These are phyloP conservation scores for Thalassarche chlororhynchos DNA, from an alignment of 2,113 vertebrate genomes.

Conservation along the genomic window DNA sequence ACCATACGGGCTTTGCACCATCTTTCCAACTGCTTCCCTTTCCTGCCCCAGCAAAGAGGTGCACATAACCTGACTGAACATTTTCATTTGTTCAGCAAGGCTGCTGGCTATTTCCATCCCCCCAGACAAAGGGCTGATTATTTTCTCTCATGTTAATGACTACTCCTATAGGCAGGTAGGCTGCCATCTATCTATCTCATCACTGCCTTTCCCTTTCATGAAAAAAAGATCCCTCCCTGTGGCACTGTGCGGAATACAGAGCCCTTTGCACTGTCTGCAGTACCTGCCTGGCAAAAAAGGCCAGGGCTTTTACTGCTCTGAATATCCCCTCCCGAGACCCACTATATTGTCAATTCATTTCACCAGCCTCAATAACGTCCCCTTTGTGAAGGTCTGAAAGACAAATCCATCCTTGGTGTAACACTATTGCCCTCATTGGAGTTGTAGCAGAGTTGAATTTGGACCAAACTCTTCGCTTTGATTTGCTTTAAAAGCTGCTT, in stretches of 20 bases:
- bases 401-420: not conserved
- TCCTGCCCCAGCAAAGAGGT: not conserved
- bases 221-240: not conserved
- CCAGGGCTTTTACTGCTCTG: constrained; percentile 5
- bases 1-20: not conserved
- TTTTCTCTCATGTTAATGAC: not conserved
- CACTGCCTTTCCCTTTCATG: not conserved
- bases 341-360: constrained; percentile 9
- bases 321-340: not conserved
- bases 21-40: not conserved
- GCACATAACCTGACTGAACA: not conserved
- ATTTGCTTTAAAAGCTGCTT: not conserved
- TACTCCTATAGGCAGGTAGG: not conserved
- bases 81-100: not conserved
- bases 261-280: not conserved
- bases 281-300: not conserved
- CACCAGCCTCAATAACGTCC: not conserved
- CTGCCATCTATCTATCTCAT: not conserved
- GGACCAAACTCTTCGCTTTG: not conserved
- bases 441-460: not conserved
- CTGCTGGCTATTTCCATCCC: not conserved
- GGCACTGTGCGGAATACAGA: not conserved
- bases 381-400: constrained; percentile 42
- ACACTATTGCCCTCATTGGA: not conserved
- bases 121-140: constrained; percentile 26